These are phyloP conservation scores for Bombus sylvicola DNA, from an alignment of 1,140 invertebrate genomes.

Conservation along the genomic window DNA sequence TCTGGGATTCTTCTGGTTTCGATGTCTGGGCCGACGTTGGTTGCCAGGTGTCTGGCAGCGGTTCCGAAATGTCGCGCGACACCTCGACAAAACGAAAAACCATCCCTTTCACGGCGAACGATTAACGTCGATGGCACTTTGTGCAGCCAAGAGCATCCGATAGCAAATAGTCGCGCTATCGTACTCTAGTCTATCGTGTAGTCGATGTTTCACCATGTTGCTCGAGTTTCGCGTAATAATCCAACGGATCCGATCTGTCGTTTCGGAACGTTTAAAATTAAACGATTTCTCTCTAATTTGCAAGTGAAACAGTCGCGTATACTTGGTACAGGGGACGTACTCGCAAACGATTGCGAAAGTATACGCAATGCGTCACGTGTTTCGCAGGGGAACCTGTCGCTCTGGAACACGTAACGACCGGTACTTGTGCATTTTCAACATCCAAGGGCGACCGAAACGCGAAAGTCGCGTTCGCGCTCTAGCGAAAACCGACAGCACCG, in stretches of 20 bases:
- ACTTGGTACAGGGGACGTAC: conserved; percentile 5
- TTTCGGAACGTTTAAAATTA: neutral
- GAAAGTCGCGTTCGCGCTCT: conserved; percentile 33
- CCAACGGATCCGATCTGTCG: too few relatives aligned
- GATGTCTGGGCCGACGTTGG: neutral
- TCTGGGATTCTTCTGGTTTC: conserved; percentile 40
- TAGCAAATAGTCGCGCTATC: neutral
- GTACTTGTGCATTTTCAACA: conserved; percentile 59
- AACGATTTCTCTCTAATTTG: neutral
- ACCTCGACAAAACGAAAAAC: neutral
- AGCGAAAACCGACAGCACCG: neutral
- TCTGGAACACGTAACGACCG: conserved; percentile 61
- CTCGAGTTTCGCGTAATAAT: too few relatives aligned
- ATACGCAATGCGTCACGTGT: conserved; percentile 59
- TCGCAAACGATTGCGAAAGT: conserved; percentile 34
- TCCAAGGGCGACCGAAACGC: conserved; percentile 58
- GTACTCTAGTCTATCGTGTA: too few relatives aligned
- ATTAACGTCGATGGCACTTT: neutral
- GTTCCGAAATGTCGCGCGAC: conserved; percentile 6
- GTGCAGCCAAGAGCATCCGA: neutral
- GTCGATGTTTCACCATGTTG: too few relatives aligned
- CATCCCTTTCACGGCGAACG: neutral
- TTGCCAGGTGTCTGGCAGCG: conserved; percentile 2
- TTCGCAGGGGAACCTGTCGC: conserved; percentile 62
- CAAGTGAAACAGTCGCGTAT: neutral